Percentiles rank a stretch among this genome's conserved stretches.
Evolutionary conservation across 1,140 invertebrate genomes (phyloP).

Genomic region (Bombus huntii): DNA sequence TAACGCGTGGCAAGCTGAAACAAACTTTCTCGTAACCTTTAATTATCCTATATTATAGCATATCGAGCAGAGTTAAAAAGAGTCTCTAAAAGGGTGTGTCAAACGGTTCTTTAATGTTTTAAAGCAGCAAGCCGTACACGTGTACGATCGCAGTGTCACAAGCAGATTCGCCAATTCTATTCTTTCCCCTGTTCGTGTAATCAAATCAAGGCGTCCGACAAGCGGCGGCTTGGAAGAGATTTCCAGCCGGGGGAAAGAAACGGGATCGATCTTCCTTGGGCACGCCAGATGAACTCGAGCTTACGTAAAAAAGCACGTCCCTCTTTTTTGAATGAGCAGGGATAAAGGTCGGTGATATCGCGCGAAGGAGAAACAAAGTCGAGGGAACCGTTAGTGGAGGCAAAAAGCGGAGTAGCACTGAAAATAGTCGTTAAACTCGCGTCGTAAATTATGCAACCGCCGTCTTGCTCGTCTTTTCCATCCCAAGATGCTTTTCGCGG

Average conservation of each 20-base stretch:
- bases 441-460: slow-evolving; percentile 73
- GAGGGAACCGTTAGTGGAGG: slow-evolving; percentile 13
- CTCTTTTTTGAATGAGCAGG: slow-evolving; percentile 19
- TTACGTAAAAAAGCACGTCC: not conserved
- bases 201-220: not conserved
- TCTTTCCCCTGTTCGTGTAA: slow-evolving; percentile 5
- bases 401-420: slow-evolving; percentile 63
- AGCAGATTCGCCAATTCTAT: not conserved
- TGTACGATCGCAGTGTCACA: not conserved
- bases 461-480: slow-evolving; percentile 19
- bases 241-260: not conserved
- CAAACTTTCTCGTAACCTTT: not conserved
- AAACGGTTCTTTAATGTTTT: not conserved
- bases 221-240: not conserved
- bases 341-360: slow-evolving; percentile 18
- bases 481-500: slow-evolving; percentile 50
- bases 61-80: not conserved
- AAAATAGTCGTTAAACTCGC: slow-evolving; percentile 74
- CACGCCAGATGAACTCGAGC: not conserved
- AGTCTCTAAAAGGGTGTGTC: not conserved
- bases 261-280: not conserved
- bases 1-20: not conserved
- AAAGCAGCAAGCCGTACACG: not conserved
- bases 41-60: not conserved
- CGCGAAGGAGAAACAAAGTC: not conserved